Base-by-base conservation (phyloP, 2,888 invertebrate genomes). In the Halocaridina rubra region DNA sequence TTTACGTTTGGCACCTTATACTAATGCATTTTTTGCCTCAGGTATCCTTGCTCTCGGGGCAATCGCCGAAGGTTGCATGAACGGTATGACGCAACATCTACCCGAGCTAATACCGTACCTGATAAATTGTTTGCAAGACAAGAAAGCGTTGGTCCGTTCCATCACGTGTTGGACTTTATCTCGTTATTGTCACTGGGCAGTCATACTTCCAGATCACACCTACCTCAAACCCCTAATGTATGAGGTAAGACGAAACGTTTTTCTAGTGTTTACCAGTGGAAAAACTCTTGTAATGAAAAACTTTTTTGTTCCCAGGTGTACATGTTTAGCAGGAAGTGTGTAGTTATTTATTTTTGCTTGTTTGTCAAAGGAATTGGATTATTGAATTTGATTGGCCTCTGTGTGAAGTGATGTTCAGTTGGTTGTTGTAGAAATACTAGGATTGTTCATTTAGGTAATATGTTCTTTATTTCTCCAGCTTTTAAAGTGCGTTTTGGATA, bases 141-240 rank as follows among this genome's bases (percentile, higher is more conserved):
- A 96, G 91, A 98, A 98, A 92, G 98, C 98, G 0, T 93, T 99
- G 53, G 98, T 99, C 77, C 94, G 99, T 86, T 98, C 99, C 88
- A 99, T 99, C 90, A 98, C 99, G 0, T 99, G 99, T 92, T 99
- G 99, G 99, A 99, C 99, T 0, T 92, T 99, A 33, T 88, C 88
- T n/a, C 94, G 99, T 80, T 99, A 99, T 92, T 97, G 98, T 64
- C 97, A 98, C 92, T 99, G 98, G 98, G 98, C 99, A 75, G 98
- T 99, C 16, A 94, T 95, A 84, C 98, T 98, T 91, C 96, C 97
- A 5, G 98, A 98, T 91, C 98, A 98, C 90, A 93, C 94, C 84
- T 98, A 97, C 91, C 93, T 99, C 88, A 96, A 98, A 90, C 97
- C 98, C 1, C 93, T 99, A 85, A 97, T 99, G 96, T 96, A 95